Evolutionary conservation across 2,888 invertebrate genomes (phyloP).

Genomic region (Lepidonotus clava): DNA sequence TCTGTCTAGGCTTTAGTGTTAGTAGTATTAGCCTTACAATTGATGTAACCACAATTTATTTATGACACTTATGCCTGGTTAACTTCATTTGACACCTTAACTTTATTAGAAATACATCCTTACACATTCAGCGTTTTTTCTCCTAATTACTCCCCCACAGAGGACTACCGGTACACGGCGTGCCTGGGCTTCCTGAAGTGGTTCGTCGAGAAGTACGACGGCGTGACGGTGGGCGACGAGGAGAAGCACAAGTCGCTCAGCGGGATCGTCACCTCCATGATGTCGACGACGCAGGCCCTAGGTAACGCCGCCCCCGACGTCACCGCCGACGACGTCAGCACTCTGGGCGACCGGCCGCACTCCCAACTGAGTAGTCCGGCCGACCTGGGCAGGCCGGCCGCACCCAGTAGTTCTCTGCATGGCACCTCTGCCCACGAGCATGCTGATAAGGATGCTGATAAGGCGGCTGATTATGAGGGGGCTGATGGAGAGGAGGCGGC

Average conservation of each 20-base stretch:
- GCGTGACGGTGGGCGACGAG: constrained; percentile 39
- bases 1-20: too few species aligned
- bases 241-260: neutral
- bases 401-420: constrained; percentile 12
- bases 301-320: neutral
- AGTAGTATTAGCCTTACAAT: too few species aligned
- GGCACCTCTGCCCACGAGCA: constrained; percentile 4
- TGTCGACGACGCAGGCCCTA: constrained; percentile 48
- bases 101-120: too few species aligned
- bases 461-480: neutral
- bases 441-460: neutral
- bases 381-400: neutral
- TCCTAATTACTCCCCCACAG: constrained; percentile 81
- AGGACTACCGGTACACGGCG: constrained; percentile 93
- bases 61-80: too few species aligned
- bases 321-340: too few species aligned
- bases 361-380: constrained; percentile 15
- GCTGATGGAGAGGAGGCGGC: too few species aligned
- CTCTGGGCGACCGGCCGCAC: neutral
- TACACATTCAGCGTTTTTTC: too few species aligned
- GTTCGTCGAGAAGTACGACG: constrained; percentile 83
- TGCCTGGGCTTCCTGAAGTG: constrained; percentile 91
- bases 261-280: constrained; percentile 17
- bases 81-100: too few species aligned
- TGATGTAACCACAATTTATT: too few species aligned